A percentile compares a stretch with the other conserved stretches of the same genome.
Evolutionary conservation across 2,113 vertebrate genomes (phyloP).

Genomic region (Planiliza haematocheilus): DNA sequence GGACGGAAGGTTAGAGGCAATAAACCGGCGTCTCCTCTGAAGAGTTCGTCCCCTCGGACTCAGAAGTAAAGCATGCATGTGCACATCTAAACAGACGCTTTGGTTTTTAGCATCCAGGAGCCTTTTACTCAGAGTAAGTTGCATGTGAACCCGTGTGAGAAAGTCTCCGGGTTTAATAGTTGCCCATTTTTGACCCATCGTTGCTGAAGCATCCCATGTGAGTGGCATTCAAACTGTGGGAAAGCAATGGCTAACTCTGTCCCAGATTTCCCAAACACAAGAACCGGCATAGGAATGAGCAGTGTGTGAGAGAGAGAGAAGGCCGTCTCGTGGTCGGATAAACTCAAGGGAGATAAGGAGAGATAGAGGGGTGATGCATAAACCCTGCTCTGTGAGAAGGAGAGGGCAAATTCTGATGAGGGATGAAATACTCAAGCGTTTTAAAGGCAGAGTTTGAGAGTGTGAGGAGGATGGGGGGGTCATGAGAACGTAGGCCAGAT

Average conservation of each 20-base stretch:
- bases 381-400: conserved; percentile 35
- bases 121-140: conserved; percentile 6
- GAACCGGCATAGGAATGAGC: conserved; percentile 52
- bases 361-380: conserved; percentile 44
- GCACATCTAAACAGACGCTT: too few relatives aligned
- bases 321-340: conserved; percentile 42
- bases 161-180: neutral
- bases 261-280: conserved; percentile 57
- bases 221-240: conserved; percentile 19
- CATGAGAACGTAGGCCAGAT: conserved; percentile 29
- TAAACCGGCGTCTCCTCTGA: conserved; percentile 30
- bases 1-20: conserved; percentile 26
- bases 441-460: conserved; percentile 15
- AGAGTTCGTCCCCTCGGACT: too few relatives aligned
- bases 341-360: conserved; percentile 65
- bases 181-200: neutral
- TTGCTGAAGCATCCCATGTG: conserved; percentile 21
- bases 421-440: conserved; percentile 1
- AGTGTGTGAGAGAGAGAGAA: conserved; percentile 46
- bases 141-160: conserved; percentile 17
- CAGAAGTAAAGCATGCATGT: too few relatives aligned
- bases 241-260: conserved; percentile 4
- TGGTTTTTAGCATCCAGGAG: conserved; percentile 18
- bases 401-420: conserved; percentile 27
- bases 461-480: conserved; percentile 34